Evolutionary conservation across 2,797 vertebrate species (phyloP).

Genomic region (Phalanger gymnotis): DNA sequence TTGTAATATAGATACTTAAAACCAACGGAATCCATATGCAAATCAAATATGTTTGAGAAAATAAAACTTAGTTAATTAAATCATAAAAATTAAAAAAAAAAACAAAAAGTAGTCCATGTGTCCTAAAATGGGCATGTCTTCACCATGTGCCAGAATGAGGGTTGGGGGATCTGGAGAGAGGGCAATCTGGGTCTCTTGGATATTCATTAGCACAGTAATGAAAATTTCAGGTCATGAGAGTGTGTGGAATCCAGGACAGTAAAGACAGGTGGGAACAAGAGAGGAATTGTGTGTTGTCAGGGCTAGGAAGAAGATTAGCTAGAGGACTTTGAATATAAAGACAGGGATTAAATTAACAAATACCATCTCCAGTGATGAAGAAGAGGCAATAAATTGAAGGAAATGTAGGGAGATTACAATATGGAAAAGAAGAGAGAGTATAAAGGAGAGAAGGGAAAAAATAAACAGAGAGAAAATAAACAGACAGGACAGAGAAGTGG

Average conservation of each 20-base stretch:
- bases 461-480: not conserved
- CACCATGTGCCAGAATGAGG: not conserved
- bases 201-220: not conserved
- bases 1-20: conserved; percentile 48
- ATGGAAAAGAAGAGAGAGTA: not conserved
- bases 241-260: not conserved
- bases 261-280: not conserved
- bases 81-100: not conserved
- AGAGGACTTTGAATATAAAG: not conserved
- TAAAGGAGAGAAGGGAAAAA: not conserved
- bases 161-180: not conserved
- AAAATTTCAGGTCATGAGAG: not conserved
- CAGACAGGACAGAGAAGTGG: not conserved
- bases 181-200: not conserved
- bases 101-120: too few relatives aligned
- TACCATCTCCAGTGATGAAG: not conserved
- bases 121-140: not conserved
- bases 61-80: conserved; percentile 47
- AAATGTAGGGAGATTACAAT: not conserved
- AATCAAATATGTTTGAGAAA: conserved; percentile 24
- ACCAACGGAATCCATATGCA: not conserved
- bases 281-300: not conserved
- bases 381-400: not conserved
- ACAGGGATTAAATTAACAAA: not conserved
- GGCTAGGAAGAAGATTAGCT: not conserved